Base-by-base conservation (phyloP, 2,797 vertebrate species). In the Acipenser ruthenus region DNA sequence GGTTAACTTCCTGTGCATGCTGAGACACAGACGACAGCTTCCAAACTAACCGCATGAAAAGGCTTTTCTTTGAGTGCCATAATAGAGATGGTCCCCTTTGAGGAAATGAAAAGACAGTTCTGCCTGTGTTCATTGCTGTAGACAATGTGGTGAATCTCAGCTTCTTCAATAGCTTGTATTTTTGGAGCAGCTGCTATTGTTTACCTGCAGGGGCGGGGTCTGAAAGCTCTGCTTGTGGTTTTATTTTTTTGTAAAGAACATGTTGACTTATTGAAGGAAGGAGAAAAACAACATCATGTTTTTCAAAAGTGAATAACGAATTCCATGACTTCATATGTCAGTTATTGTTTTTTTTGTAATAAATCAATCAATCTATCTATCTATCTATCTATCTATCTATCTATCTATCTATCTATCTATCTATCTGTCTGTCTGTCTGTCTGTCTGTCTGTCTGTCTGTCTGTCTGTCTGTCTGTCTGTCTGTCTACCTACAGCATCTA, bases 401-500 rank as follows among this genome's bases (percentile, higher is more conserved):
- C 60, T 47, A 7, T 47, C 18, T 48, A 9, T 10, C 18, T 37
- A 18, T 10, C 8, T 49, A 11, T 63, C 5, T 50, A 7, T 8
- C 12, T n/a, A 12, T 49, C 10, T 50, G 7, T 63, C 48, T 63
- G 10, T 48, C 61, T 48, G 10, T 47, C 23, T 10, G 10, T 11
- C 60, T 62, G 10, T 62, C 61, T 62, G 7, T 37, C 23, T 66
- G 56, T 59, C 12, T 53, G 6, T 77, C 50, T 65, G 8, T 37
- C 47, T 50, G 6, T 49, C 13, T 10, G 51, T 62, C 47, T 13
- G 12, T 49, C 52, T 65, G 8, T 37, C 47, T 50, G 6, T 49
- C 13, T 10, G 51, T 62, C 47, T 13, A 12, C 49, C 52, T 59
- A 53, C 11, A 2, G 51, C 50, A 55, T 63, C 6, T 47, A 6